Evolutionary conservation across 2,113 vertebrate genomes (phyloP).

Genomic region (Pseudonaja textilis): DNA sequence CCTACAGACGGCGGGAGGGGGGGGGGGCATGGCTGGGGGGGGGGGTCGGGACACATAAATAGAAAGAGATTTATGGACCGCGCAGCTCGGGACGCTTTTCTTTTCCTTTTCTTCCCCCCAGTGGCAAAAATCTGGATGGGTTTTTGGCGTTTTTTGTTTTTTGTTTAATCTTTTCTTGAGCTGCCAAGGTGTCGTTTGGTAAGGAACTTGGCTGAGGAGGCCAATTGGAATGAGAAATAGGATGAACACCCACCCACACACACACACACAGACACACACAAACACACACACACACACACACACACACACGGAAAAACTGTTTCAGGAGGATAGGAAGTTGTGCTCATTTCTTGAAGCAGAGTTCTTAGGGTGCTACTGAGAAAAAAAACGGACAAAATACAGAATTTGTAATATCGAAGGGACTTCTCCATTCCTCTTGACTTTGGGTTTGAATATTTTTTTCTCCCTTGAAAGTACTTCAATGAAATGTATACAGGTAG

Average conservation of each 20-base stretch:
- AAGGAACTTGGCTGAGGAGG: neutral
- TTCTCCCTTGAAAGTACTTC: slow-evolving; percentile 15
- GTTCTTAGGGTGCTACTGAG: neutral
- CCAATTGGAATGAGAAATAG: neutral
- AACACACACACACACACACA: no score
- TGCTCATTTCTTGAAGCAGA: neutral
- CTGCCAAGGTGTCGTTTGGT: neutral
- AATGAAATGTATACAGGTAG: neutral
- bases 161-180: neutral
- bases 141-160: neutral
- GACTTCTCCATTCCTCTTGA: neutral
- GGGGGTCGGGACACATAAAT: slow-evolving; percentile 69
- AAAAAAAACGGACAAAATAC: neutral
- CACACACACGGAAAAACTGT: neutral
- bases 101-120: neutral
- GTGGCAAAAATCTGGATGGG: slow-evolving; percentile 12
- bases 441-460: neutral
- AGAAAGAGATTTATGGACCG: slow-evolving; percentile 79
- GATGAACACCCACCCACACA: no score
- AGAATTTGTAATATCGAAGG: neutral
- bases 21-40: fast-evolving
- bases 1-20: slow-evolving; percentile 73
- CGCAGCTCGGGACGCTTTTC: neutral
- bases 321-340: neutral
- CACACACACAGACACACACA: no score